phyloP scores from a whole-genome alignment of 2,113 vertebrate genomes.

The Ammodytes dubius region DNA sequence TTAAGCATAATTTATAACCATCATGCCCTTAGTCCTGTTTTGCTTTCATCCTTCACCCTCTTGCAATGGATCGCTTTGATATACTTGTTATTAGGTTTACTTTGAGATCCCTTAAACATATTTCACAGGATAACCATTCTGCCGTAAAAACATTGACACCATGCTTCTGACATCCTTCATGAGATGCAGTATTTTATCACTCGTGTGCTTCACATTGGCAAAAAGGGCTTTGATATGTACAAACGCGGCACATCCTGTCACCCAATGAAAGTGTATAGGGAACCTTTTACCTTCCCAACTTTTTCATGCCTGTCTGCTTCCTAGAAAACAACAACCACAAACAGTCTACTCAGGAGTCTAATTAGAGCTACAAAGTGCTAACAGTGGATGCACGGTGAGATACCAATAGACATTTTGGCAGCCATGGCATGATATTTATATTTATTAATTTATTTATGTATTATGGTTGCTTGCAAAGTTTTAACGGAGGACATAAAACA shows the following conservation, averaged over 20 bases:
- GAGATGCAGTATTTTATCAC: slow-evolving; percentile 1
- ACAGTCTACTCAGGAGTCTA: slow-evolving; percentile 70
- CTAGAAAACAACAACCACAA: slow-evolving; percentile 66
- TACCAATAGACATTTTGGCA: slow-evolving; percentile 50
- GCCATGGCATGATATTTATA: slow-evolving; percentile 20
- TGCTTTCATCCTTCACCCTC: not conserved
- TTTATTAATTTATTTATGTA: slow-evolving; percentile 19
- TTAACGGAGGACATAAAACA: slow-evolving; percentile 22
- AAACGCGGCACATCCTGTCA: slow-evolving; percentile 32
- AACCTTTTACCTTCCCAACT: slow-evolving; percentile 45
- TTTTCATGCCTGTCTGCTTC: slow-evolving; percentile 77
- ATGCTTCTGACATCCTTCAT: not conserved
- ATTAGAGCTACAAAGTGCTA: slow-evolving; percentile 74
- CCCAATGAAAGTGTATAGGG: slow-evolving; percentile 12
- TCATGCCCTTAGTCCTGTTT: not conserved
- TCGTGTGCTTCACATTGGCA: slow-evolving; percentile 24
- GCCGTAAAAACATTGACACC: not conserved
- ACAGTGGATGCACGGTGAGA: slow-evolving; percentile 55
- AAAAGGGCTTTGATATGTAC: slow-evolving; percentile 9
- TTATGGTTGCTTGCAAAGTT: slow-evolving; percentile 2
- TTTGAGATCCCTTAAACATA: not conserved
- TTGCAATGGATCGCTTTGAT: not conserved
- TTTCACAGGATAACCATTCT: not conserved
- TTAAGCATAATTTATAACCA: not conserved
- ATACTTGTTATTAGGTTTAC: not conserved